phyloP scores from a whole-genome alignment of 2,888 invertebrate species.

The Caenorhabditis plicata region DNA sequence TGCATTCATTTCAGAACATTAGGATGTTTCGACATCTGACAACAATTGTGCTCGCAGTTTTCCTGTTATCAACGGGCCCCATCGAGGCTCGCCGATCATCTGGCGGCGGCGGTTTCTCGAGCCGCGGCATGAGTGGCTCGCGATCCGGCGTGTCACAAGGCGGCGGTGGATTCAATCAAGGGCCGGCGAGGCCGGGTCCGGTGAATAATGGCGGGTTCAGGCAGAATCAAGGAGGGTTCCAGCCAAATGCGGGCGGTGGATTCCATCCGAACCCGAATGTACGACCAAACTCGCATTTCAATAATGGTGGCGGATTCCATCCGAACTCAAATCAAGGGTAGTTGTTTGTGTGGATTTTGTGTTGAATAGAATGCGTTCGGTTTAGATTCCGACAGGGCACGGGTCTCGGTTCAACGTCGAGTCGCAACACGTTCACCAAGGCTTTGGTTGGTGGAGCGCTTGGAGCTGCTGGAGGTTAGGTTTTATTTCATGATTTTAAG shows the following conservation, averaged over 20 bases:
- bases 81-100: slow-evolving; percentile 25
- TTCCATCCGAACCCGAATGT: background rate
- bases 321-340: background rate
- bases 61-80: slow-evolving; percentile 11
- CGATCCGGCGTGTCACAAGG: slow-evolving; percentile 5
- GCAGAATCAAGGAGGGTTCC: slow-evolving; percentile 15
- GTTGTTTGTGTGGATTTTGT: background rate
- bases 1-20: slow-evolving; percentile 3
- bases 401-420: slow-evolving; percentile 26
- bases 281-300: background rate
- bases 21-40: slow-evolving; percentile 22
- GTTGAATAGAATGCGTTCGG: background rate
- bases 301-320: slow-evolving; percentile 1
- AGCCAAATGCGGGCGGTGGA: slow-evolving; percentile 9
- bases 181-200: background rate
- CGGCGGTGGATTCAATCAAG: slow-evolving; percentile 5
- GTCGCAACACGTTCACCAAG: slow-evolving; percentile 48
- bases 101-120: slow-evolving; percentile 9
- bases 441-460: slow-evolving; percentile 62
- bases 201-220: slow-evolving; percentile 18
- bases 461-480: slow-evolving; percentile 60
- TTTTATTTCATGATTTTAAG: slow-evolving; percentile 3
- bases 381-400: slow-evolving; percentile 26
- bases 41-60: slow-evolving; percentile 2
- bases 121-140: slow-evolving; percentile 9